Percentiles rank a stretch among this genome's conserved stretches.
Evolutionary conservation across 1,140 invertebrate species (phyloP).

Genomic region (Drosophila auraria): DNA sequence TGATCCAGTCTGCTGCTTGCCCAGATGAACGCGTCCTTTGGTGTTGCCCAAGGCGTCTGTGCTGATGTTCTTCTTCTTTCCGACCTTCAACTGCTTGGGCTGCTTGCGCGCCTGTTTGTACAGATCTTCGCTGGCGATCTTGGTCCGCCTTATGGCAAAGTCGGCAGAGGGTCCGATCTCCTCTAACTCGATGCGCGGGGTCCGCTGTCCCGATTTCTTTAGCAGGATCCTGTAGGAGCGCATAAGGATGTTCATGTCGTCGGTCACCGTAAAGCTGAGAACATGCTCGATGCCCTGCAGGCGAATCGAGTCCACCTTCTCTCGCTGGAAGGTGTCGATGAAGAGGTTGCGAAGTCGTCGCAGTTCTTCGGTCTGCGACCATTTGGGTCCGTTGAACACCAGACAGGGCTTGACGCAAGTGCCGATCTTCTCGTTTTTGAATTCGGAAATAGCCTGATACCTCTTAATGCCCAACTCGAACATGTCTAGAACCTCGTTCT

Average conservation of each 20-base stretch:
- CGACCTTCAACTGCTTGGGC: constrained; percentile 92
- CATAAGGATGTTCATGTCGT: constrained; percentile 92
- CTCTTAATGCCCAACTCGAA: constrained; percentile 96
- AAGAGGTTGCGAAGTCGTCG: constrained; percentile 95
- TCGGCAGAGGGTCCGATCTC: constrained; percentile 94
- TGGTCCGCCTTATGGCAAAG: constrained; percentile 93
- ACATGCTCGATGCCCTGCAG: constrained; percentile 97
- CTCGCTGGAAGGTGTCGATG: constrained; percentile 96
- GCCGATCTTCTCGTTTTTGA: constrained; percentile 92
- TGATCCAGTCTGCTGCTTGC: constrained; percentile 93
- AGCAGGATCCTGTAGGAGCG: constrained; percentile 95
- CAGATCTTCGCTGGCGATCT: constrained; percentile 95
- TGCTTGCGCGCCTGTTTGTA: constrained; percentile 94
- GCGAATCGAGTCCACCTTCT: constrained; percentile 91
- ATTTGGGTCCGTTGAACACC: constrained; percentile 96
- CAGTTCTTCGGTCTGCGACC: constrained; percentile 93
- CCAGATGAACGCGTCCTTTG: constrained; percentile 96
- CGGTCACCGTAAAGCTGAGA: constrained; percentile 93
- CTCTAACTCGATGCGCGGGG: constrained; percentile 95
- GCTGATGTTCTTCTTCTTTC: constrained; percentile 96
- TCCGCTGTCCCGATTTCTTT: constrained; percentile 95
- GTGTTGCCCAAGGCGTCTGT: constrained; percentile 95
- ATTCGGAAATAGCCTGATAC: constrained; percentile 92
- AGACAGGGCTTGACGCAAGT: constrained; percentile 96
- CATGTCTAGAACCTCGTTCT: constrained; percentile 97